phyloP scores from a whole-genome alignment of 2,888 invertebrate species.

The Xestoiulus laeticollis region DNA sequence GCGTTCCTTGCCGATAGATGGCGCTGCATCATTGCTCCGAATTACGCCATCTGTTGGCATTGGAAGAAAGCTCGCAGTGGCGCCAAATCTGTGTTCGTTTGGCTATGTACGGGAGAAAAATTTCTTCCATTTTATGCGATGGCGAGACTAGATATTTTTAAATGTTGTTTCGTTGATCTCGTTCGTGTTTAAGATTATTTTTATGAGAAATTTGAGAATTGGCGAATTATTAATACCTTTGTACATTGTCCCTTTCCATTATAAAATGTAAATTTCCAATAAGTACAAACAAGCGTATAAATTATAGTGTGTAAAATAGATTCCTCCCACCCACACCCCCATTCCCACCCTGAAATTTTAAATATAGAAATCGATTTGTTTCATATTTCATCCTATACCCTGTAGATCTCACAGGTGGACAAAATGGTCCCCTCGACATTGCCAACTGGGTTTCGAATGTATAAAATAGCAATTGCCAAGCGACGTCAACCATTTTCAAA shows the following conservation, averaged over 20 bases:
- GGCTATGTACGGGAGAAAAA: neutral
- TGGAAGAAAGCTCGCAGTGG: neutral
- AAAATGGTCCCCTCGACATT: slow-evolving; percentile 15
- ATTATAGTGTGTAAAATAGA: slow-evolving; percentile 3
- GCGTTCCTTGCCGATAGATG: neutral
- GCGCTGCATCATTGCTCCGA: neutral
- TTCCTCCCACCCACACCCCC: too few relatives aligned
- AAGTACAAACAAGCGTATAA: slow-evolving; percentile 22
- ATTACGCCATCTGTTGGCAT: neutral
- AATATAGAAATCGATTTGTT: neutral
- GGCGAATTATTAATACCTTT: slow-evolving; percentile 7
- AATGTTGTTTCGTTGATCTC: slow-evolving; percentile 24
- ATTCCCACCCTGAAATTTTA: neutral
- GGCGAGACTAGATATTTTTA: neutral
- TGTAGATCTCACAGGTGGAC: slow-evolving; percentile 36
- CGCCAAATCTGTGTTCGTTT: neutral
- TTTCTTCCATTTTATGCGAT: neutral
- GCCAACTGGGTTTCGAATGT: slow-evolving; percentile 35
- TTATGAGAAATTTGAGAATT: neutral
- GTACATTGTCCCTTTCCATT: slow-evolving; percentile 24
- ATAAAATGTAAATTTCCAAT: slow-evolving; percentile 23
- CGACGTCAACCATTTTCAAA: neutral
- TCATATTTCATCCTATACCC: neutral
- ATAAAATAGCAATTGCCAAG: slow-evolving; percentile 24
- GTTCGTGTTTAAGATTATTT: neutral